Evolutionary conservation across 92 coral and sea anemone species (phyloP).

Genomic region (Plumapathes pennacea): DNA sequence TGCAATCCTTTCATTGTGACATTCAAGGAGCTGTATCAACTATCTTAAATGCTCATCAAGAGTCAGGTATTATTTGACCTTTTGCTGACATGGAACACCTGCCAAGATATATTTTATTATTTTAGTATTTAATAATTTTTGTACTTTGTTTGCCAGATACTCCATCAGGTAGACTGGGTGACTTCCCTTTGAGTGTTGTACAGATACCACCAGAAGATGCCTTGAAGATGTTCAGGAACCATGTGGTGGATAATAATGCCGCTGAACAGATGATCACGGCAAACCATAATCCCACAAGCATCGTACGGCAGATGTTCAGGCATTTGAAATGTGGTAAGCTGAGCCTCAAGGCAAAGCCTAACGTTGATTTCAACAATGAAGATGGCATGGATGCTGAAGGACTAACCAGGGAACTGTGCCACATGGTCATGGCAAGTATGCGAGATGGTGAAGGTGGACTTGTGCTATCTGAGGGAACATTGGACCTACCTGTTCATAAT

Average conservation of each 20-base stretch:
- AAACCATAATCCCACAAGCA: constrained; percentile 12
- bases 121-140: not conserved
- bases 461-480: constrained; percentile 19
- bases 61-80: not conserved
- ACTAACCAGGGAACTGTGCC: constrained; percentile 23
- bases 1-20: constrained; percentile 8
- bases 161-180: constrained; percentile 1
- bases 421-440: constrained; percentile 16
- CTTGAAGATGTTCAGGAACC: constrained; percentile 12
- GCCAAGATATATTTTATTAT: not conserved
- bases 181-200: constrained; percentile 12
- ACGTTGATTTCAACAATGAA: constrained; percentile 24
- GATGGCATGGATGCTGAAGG: constrained; percentile 37
- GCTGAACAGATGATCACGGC: constrained; percentile 13
- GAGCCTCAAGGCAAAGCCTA: constrained; percentile 23
- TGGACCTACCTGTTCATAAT: constrained; percentile 28
- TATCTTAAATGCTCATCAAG: constrained; percentile 17
- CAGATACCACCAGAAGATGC: constrained; percentile 4
- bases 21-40: constrained; percentile 11
- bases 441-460: constrained; percentile 34
- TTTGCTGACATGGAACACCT: not conserved
- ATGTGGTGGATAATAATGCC: constrained; percentile 7
- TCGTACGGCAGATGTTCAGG: constrained; percentile 24
- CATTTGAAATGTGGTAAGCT: constrained; percentile 11
- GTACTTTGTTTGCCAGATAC: not conserved